Conservation (phyloP, 2,797 vertebrate genomes). For the Huso huso region DNA sequence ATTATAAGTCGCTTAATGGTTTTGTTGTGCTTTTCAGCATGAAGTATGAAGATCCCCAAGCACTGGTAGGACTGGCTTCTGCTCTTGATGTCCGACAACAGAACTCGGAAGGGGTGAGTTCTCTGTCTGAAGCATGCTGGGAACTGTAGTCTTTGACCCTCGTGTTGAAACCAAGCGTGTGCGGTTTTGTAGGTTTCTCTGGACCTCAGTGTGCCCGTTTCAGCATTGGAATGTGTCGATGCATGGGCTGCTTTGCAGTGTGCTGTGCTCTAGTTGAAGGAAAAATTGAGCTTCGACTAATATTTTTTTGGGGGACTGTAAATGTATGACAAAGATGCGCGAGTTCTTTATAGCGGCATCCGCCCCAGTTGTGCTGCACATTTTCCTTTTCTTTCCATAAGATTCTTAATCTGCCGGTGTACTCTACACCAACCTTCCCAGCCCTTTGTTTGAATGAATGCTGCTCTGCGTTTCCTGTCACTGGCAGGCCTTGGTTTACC, state of each 20-base stretch:
- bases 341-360: not conserved
- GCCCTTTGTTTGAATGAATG: not conserved
- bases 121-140: slow-evolving; percentile 20
- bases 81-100: slow-evolving; percentile 74
- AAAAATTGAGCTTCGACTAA: slow-evolving; percentile 24
- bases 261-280: slow-evolving; percentile 10
- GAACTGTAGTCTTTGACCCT: slow-evolving; percentile 19
- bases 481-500: not conserved
- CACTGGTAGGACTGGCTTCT: slow-evolving; percentile 54
- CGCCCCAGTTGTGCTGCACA: no score
- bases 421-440: not conserved
- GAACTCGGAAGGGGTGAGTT: slow-evolving; percentile 77
- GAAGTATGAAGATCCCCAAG: slow-evolving; percentile 60
- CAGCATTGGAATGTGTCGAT: slow-evolving; percentile 18
- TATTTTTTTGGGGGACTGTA: not conserved
- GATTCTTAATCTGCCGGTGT: not conserved
- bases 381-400: not conserved
- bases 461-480: not conserved
- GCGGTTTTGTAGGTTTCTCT: slow-evolving; percentile 11
- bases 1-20: not conserved
- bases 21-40: slow-evolving; percentile 34
- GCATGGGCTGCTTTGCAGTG: slow-evolving; percentile 25
- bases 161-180: not conserved
- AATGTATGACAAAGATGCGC: not conserved
- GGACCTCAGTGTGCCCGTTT: slow-evolving; percentile 16